Conservation (phyloP, 2,797 vertebrate species). For the Megalops cyprinoides region DNA sequence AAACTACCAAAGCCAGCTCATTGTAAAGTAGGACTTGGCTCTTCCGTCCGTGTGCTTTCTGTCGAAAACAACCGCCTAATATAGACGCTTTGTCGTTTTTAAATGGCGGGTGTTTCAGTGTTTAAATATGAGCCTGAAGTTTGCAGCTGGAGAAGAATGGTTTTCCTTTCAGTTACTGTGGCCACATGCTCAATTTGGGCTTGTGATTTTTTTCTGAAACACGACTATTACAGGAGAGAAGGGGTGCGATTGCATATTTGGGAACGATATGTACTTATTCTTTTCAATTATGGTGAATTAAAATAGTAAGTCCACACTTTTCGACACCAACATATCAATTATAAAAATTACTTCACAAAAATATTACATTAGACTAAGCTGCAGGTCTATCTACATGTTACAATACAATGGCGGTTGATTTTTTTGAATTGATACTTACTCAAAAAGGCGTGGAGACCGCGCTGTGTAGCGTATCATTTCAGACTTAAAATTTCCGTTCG, state of each 20-base stretch:
- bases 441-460: not conserved
- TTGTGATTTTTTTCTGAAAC: too few species aligned
- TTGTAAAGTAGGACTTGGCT: not conserved
- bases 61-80: not conserved
- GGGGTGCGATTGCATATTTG: too few species aligned
- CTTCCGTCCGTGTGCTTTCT: too few species aligned
- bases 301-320: not conserved
- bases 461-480: not conserved
- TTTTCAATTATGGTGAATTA: not conserved
- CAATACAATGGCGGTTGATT: not conserved
- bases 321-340: not conserved
- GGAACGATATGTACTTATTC: not conserved
- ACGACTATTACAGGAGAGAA: too few species aligned
- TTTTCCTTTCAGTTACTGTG: too few species aligned
- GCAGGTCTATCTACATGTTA: not conserved
- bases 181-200: too few species aligned
- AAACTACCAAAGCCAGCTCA: not conserved
- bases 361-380: not conserved
- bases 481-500: not conserved
- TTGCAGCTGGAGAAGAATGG: too few species aligned
- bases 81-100: not conserved
- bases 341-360: not conserved
- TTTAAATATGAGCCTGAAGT: too few species aligned
- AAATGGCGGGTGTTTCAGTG: too few species aligned
- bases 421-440: too few species aligned